A percentile compares a stretch with the other conserved stretches of the same genome.
Conservation (phyloP, 2,888 invertebrate genomes). For the Leptopilina drosophilae region DNA sequence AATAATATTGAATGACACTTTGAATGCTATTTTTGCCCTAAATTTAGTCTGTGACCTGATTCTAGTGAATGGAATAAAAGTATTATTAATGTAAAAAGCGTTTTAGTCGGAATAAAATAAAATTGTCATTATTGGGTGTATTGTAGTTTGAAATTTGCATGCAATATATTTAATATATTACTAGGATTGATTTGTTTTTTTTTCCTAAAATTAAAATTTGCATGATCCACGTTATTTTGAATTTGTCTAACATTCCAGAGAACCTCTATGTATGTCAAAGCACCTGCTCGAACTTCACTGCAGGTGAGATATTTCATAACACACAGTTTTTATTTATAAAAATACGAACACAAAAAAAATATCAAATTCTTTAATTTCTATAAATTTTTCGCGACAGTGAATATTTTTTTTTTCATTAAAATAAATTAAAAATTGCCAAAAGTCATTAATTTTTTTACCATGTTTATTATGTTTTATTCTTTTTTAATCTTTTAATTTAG, state of each 20-base stretch:
- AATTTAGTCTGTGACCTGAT: not conserved
- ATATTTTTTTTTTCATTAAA: no score
- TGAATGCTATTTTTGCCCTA: no score
- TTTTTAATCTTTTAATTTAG: no score
- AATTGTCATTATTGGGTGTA: not conserved
- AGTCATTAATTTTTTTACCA: no score
- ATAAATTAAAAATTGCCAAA: no score
- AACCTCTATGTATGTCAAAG: constrained; percentile 68
- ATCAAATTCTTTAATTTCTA: no score
- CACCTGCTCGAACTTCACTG: constrained; percentile 71
- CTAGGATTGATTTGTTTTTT: not conserved
- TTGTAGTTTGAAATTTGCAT: constrained; percentile 13
- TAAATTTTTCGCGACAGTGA: no score
- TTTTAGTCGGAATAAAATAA: not conserved
- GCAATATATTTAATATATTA: constrained; percentile 1
- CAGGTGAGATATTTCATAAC: constrained; percentile 71
- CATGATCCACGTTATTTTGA: constrained; percentile 64
- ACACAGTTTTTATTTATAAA: constrained; percentile 42
- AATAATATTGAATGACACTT: no score
- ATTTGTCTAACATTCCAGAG: constrained; percentile 71
- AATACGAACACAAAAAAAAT: no score
- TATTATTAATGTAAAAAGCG: not conserved
- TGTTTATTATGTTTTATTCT: no score
- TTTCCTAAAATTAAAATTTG: constrained; percentile 38
- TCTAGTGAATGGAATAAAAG: no score